phyloP scores from a whole-genome alignment of 2,888 invertebrate genomes.

The Ecdyonurus torrentis region DNA sequence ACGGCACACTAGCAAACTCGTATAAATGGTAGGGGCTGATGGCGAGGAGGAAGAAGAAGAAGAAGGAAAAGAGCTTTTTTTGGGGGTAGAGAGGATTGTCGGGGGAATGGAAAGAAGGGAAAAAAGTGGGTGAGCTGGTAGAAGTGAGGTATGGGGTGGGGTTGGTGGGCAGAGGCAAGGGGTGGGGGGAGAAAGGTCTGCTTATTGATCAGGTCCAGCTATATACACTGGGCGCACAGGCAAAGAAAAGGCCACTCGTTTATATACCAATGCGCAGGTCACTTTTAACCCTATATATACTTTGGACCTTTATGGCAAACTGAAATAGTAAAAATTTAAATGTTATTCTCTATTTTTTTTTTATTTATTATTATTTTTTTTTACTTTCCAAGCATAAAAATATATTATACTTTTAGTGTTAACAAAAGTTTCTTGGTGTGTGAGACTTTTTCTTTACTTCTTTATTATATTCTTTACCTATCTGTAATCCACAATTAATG shows the following conservation, averaged over 20 bases:
- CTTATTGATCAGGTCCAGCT: conserved; percentile 11
- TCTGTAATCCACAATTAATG: too few relatives aligned
- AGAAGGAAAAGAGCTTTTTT: background rate
- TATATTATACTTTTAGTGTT: too few relatives aligned
- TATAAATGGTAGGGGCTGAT: too few relatives aligned
- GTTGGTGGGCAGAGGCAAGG: background rate
- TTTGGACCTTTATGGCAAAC: background rate
- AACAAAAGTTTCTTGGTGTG: too few relatives aligned
- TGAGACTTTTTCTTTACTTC: too few relatives aligned
- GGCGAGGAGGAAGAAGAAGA: too few relatives aligned
- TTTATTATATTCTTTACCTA: too few relatives aligned
- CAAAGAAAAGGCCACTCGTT: background rate
- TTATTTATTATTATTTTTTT: too few relatives aligned
- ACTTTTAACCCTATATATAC: too few relatives aligned
- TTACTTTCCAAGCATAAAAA: too few relatives aligned
- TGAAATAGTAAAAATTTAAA: background rate
- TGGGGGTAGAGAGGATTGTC: too few relatives aligned
- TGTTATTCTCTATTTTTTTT: too few relatives aligned
- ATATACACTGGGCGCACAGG: background rate
- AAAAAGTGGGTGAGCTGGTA: background rate
- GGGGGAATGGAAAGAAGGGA: background rate
- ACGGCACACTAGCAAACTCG: background rate
- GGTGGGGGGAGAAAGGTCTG: conserved; percentile 3
- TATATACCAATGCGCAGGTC: background rate
- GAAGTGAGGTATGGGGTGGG: background rate